phyloP scores from a whole-genome alignment of 2,888 invertebrate genomes.

The Rhagonycha fulva region DNA sequence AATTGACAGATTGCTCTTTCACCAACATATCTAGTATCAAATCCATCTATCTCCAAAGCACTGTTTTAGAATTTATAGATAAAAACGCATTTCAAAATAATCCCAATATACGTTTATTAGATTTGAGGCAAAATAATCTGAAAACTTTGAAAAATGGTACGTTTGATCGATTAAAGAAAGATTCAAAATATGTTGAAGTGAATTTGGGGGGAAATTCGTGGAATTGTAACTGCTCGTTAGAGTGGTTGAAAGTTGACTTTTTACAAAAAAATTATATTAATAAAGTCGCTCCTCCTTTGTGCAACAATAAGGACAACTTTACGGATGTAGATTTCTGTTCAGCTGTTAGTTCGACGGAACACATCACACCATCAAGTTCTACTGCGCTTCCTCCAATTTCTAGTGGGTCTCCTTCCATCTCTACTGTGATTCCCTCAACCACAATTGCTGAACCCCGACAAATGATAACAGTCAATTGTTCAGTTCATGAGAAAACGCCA shows the following conservation, averaged over 20 bases:
- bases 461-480: not conserved
- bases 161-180: constrained; percentile 34
- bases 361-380: not conserved
- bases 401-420: too few species aligned
- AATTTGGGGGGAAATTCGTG: constrained; percentile 56
- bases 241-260: constrained; percentile 55
- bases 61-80: constrained; percentile 50
- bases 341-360: not conserved
- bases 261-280: constrained; percentile 36
- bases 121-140: constrained; percentile 57
- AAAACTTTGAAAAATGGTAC: constrained; percentile 49
- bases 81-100: constrained; percentile 53
- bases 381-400: too few species aligned
- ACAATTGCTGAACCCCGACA: not conserved
- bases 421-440: not conserved
- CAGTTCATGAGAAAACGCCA: not conserved
- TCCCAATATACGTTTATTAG: constrained; percentile 51
- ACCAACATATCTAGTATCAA: constrained; percentile 12
- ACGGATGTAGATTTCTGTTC: constrained; percentile 21
- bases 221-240: constrained; percentile 59
- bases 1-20: constrained; percentile 42
- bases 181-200: constrained; percentile 28
- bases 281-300: not conserved
- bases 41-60: constrained; percentile 40
- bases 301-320: not conserved